phyloP scores from a whole-genome alignment of 2,888 invertebrate species.

The Pristionchus fissidentatus region DNA sequence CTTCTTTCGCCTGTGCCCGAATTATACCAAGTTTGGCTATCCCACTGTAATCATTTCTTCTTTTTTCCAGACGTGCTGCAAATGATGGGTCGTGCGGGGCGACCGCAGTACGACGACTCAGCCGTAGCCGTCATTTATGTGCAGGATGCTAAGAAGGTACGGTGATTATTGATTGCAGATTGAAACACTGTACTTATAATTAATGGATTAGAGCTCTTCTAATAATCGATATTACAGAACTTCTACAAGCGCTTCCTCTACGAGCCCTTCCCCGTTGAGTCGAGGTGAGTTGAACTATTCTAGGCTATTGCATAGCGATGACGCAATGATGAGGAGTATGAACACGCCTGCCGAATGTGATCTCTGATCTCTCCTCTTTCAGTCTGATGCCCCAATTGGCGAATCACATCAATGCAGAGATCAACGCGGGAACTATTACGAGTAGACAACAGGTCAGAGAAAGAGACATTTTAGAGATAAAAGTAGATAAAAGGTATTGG shows the following conservation, averaged over 20 bases:
- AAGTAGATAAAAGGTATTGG: not conserved
- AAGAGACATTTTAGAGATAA: too few species aligned
- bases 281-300: too few species aligned
- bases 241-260: constrained; percentile 99
- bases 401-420: constrained; percentile 96
- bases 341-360: too few species aligned
- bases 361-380: not conserved
- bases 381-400: constrained; percentile 90
- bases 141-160: constrained; percentile 82
- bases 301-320: not conserved
- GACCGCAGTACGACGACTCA: constrained; percentile 95
- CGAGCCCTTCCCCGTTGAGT: constrained; percentile 99
- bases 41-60: not conserved
- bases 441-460: constrained; percentile 84
- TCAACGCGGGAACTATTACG: constrained; percentile 91
- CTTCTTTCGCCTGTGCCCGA: not conserved
- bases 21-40: not conserved
- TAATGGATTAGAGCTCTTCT: not conserved
- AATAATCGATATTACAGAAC: constrained; percentile 84
- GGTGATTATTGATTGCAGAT: not conserved
- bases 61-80: constrained; percentile 88
- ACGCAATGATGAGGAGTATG: not conserved
- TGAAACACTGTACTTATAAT: constrained; percentile 78
- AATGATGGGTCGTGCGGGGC: constrained; percentile 99
- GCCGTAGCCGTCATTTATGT: constrained; percentile 83